These are phyloP conservation scores for Cremastinae sp. DNA, from an alignment of 2,888 invertebrate species.

Conservation along the genomic window DNA sequence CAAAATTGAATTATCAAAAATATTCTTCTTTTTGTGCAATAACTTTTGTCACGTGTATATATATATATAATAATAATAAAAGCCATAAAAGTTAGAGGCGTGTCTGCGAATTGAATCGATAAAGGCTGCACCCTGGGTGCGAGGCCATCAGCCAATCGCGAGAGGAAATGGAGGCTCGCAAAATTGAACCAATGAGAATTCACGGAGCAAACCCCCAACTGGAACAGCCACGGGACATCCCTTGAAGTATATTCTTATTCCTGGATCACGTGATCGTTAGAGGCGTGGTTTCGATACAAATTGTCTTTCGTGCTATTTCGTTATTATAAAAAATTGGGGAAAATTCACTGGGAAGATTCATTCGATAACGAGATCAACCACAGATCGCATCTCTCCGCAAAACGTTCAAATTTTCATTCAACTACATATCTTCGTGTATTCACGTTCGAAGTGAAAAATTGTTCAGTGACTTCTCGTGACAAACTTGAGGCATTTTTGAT, in stretches of 20 bases:
- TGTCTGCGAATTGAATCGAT: conserved; percentile 31
- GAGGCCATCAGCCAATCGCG: conserved; percentile 30
- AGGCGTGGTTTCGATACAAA: conserved; percentile 49
- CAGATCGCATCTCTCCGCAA: conserved; percentile 14
- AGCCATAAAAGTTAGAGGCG: conserved; percentile 7
- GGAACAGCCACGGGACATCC: conserved; percentile 10
- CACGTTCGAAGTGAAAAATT: not conserved
- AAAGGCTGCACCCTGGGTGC: conserved; percentile 19
- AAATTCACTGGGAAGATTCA: conserved; percentile 45
- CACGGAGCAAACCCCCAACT: not conserved
- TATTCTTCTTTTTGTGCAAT: no score
- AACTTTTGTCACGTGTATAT: not conserved
- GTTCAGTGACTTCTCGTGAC: not conserved
- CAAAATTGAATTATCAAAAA: no score
- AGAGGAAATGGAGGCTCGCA: conserved; percentile 35
- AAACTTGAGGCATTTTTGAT: no score
- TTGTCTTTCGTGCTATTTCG: conserved; percentile 6
- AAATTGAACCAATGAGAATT: conserved; percentile 44
- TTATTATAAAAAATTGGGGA: conserved; percentile 14
- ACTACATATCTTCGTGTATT: not conserved
- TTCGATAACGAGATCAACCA: conserved; percentile 45
- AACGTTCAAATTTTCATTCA: not conserved
- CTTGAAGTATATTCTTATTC: not conserved
- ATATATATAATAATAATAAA: not conserved
- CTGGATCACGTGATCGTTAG: conserved; percentile 1